Evolutionary conservation across 2,888 invertebrate genomes (phyloP), one percentile per base, ranked within the genome.

Genomic region (Lithophane ornitopus): DNA sequence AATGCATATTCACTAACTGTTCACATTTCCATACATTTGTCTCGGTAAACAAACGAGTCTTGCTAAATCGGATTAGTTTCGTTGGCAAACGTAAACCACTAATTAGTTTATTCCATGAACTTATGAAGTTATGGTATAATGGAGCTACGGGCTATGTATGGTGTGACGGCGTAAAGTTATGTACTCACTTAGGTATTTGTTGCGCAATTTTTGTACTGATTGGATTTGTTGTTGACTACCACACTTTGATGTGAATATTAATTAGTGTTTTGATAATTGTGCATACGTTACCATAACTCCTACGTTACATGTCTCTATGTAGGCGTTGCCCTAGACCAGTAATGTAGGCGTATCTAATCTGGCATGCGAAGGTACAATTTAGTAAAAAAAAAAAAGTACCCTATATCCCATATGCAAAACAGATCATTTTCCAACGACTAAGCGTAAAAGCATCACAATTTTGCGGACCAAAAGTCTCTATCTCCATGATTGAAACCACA

Each of bases 1-100:
- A 71, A 80, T 80, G 85, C 81, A 84, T 83, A 81, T 74, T 82
- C 76, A 70, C 70, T n/a, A 61, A 70, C 61, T 56, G 67, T 39
- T 63, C 22, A 76, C 72, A 70, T 82, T 82, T 84, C 56, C 84
- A 73, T 71, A 68, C 49, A 85, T 85, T 78, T 44, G 70, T 65
- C n/a, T 58, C 56, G 79, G 54, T 75, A 62, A 70, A 80, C 71
- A 79, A 79, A 85, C 74, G 65, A 75, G 63, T 80, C 72, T 72
- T 73, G 76, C 65, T 73, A 68, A 76, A 80, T 82, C 59, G 58
- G 34, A 85, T 82, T 82, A 62, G 74, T 71, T 66, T 84, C 74
- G 62, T 73, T 70, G 12, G 62, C 62, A 22, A 71, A 63, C 41
- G 49, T 41, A 54, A 54, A n/a, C 54, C 54, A n/a, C 54, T 82